phyloP scores from a whole-genome alignment of 1,140 invertebrate species.

The Drosophila watanabei region DNA sequence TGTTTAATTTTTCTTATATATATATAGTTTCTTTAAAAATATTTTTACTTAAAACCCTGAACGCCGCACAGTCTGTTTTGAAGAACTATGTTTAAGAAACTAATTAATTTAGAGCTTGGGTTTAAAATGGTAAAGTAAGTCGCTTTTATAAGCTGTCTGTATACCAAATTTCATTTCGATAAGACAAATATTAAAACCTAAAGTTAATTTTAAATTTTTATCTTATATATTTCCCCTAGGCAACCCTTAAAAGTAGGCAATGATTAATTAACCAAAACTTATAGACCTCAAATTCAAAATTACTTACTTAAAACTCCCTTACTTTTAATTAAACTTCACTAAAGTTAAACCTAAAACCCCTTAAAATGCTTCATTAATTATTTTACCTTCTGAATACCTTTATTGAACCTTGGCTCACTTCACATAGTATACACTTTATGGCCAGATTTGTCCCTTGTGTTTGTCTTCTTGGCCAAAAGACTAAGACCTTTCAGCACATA shows the following conservation, averaged over 20 bases:
- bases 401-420: background rate
- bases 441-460: background rate
- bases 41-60: too few species aligned
- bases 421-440: background rate
- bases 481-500: constrained; percentile 3
- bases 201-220: background rate
- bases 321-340: too few species aligned
- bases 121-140: background rate
- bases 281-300: background rate
- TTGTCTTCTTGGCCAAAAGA: constrained; percentile 8
- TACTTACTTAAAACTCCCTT: background rate
- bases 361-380: background rate
- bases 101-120: background rate
- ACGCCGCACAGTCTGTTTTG: too few species aligned
- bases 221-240: background rate
- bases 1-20: too few species aligned
- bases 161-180: background rate
- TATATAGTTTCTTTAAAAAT: too few species aligned
- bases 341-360: background rate
- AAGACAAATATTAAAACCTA: background rate
- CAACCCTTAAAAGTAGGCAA: background rate
- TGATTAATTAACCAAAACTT: background rate
- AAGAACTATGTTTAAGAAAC: background rate
- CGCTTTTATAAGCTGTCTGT: background rate
- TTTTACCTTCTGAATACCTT: background rate